Evolutionary conservation across 2,113 vertebrate genomes (phyloP).

Genomic region (Euleptes europaea): DNA sequence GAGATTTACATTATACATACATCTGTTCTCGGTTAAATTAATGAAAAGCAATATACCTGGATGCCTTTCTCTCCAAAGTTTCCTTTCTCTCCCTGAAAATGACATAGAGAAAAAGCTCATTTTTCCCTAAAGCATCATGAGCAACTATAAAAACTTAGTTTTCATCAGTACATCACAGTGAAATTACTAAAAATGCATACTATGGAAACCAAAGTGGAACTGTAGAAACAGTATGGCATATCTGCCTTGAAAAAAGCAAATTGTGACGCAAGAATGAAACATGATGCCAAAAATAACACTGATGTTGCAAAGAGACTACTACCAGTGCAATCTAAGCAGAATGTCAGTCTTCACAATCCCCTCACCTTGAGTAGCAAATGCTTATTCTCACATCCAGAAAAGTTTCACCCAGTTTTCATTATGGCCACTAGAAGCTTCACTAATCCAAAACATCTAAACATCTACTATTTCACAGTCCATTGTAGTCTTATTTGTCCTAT

Average conservation of each 20-base stretch:
- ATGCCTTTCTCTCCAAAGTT: constrained; percentile 76
- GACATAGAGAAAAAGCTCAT: constrained; percentile 25
- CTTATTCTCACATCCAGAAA: not conserved
- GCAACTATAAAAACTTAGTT: constrained; percentile 14
- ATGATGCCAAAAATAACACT: not conserved
- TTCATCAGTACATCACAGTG: constrained; percentile 2
- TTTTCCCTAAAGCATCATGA: not conserved
- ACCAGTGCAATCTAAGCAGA: not conserved
- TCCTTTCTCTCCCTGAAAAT: constrained; percentile 81
- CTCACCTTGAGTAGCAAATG: not conserved
- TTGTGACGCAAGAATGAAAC: not conserved
- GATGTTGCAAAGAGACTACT: not conserved
- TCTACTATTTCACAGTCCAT: not conserved
- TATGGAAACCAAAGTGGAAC: not conserved
- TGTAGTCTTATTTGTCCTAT: not conserved
- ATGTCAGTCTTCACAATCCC: not conserved
- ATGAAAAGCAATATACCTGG: constrained; percentile 70
- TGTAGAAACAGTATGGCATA: not conserved
- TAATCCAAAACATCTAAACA: not conserved
- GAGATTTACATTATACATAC: not conserved
- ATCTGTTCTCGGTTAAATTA: not conserved
- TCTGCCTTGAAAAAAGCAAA: not conserved
- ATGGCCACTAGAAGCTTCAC: not conserved
- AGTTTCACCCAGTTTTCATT: not conserved
- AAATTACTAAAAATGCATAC: not conserved